Evolutionary conservation across 2,113 vertebrate species (phyloP), one percentile per base, ranked within the genome.

Genomic region (Lepisosteus oculatus): DNA sequence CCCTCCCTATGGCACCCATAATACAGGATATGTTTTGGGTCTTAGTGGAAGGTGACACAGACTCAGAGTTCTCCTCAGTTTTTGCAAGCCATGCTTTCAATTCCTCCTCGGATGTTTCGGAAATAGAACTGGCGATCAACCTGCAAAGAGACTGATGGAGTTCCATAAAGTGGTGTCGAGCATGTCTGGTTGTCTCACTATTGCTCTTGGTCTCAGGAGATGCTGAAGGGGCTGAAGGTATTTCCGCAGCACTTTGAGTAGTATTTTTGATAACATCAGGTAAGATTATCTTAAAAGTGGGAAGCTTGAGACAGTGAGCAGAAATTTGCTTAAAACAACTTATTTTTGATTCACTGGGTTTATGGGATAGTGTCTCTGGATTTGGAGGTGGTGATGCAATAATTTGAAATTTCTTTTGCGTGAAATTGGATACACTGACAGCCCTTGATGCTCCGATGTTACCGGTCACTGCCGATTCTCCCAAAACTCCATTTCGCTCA

Each of bases 131-230:
- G 0, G 93, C 89, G 4, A 99, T 82, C 0, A 91, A 74, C 0
- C 88, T 82, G 13, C 93, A 94, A 29, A 98, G 83, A 0, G 87
- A 91, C 0, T 87, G 73, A 55, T 99, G 97, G 73, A 98, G 78
- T 42, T 89, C 86, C 11, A 85, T 74, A 57, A 99, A 98, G 71
- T 83, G 86, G 55, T 90, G 90, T 2, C 86, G 84, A 0, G 78
- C 64, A 0, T 83, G 84, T 43, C 15, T 61, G 42, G n/a, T 45
- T 1, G 1, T 12, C 1, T 13, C 74, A 4, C 17, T 56, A 0
- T 11, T 8, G 61, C 43, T 55, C 70, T 3, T 51, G 44, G 56
- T 68, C 57, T 89, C 75, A 4, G 45, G 57, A 0, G n/a, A 15
- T 0, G 0, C 0, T 0, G 14, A 3, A 29, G 8, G 64, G 0